These are phyloP conservation scores for Toxotes lorentzi DNA, from an alignment of 2,797 vertebrate genomes.

Conservation along the genomic window DNA sequence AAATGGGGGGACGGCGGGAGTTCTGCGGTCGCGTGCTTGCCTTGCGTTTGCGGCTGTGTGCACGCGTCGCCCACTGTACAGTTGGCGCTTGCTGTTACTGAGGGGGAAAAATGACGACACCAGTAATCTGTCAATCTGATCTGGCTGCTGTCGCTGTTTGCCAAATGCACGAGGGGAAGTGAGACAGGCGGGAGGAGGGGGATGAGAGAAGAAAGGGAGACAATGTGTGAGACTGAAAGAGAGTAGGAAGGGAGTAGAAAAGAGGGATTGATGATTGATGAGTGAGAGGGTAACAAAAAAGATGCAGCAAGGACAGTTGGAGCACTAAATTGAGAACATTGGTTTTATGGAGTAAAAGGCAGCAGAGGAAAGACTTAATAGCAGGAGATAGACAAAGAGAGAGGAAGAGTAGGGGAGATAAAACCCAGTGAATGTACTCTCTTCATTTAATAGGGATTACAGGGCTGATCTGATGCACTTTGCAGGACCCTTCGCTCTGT, in stretches of 20 bases:
- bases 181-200: not conserved
- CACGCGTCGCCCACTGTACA: conserved; percentile 17
- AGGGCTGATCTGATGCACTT: conserved; percentile 79
- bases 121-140: conserved; percentile 79
- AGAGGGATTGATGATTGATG: conserved; percentile 55
- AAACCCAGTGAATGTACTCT: conserved; percentile 72
- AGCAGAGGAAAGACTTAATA: conserved; percentile 68
- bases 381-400: conserved; percentile 57
- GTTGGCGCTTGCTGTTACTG: conserved; percentile 28
- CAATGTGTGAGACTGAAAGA: conserved; percentile 39
- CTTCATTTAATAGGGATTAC: conserved; percentile 81
- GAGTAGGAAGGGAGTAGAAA: conserved; percentile 35
- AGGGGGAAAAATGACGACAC: conserved; percentile 55
- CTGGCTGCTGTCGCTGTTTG: conserved; percentile 53
- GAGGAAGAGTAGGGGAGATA: conserved; percentile 64
- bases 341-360: conserved; percentile 69
- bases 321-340: conserved; percentile 63
- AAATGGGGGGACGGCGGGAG: conserved; percentile 28
- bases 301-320: conserved; percentile 45
- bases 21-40: conserved; percentile 19
- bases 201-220: conserved; percentile 11
- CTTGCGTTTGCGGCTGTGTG: not conserved
- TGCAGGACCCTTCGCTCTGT: conserved; percentile 73
- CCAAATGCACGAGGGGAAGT: conserved; percentile 49
- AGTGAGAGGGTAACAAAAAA: conserved; percentile 35